These are phyloP conservation scores for Heloderma charlesbogerti DNA, from an alignment of 2,113 vertebrate genomes.

Conservation along the genomic window DNA sequence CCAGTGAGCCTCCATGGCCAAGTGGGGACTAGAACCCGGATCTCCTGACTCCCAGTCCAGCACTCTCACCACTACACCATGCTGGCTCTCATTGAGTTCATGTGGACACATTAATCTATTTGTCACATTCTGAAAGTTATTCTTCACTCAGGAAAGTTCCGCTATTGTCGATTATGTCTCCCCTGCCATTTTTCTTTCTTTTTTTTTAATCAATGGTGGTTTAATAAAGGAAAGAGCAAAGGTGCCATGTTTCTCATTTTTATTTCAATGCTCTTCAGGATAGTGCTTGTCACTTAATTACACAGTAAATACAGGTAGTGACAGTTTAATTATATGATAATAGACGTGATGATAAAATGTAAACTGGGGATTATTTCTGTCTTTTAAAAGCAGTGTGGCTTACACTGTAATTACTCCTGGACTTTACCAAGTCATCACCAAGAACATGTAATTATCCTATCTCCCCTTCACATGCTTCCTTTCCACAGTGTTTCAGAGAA, in stretches of 20 bases:
- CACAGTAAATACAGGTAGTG: conserved; percentile 40
- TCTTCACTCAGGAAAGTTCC: neutral
- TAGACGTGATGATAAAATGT: conserved; percentile 1
- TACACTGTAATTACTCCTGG: conserved; percentile 42
- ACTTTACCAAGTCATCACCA: conserved; percentile 17
- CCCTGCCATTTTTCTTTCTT: neutral
- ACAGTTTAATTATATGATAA: conserved; percentile 44
- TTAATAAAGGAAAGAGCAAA: conserved; percentile 12
- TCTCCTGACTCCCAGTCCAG: too few species aligned
- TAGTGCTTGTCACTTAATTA: conserved; percentile 40
- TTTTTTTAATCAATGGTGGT: neutral
- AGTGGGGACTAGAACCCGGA: too few species aligned
- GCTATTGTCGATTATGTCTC: accelerated
- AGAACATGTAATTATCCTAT: conserved; percentile 34
- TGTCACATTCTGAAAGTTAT: neutral
- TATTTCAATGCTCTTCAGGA: conserved; percentile 8
- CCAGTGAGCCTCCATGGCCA: too few species aligned
- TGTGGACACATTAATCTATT: neutral
- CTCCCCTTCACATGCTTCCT: conserved; percentile 30
- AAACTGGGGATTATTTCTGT: conserved; percentile 43
- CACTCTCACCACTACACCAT: too few species aligned
- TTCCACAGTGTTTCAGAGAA: conserved; percentile 13
- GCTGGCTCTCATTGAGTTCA: too few species aligned
- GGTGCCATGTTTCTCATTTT: conserved; percentile 21
- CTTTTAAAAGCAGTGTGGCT: conserved; percentile 31